Evolutionary conservation across 2,888 invertebrate genomes (phyloP).

Genomic region (Cryptops parisi): DNA sequence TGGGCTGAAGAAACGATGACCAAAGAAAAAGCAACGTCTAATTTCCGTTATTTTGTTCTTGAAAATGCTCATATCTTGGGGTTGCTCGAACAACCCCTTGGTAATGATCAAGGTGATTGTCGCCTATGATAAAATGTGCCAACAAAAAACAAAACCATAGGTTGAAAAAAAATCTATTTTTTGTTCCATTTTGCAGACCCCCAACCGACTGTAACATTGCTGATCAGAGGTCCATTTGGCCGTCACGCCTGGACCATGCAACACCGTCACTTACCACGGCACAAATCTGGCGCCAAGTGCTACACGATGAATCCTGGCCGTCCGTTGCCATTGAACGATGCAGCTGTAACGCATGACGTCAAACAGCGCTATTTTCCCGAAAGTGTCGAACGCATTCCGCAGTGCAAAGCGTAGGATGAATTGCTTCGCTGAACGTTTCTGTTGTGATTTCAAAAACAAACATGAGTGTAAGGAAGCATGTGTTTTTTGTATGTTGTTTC

Average conservation of each 20-base stretch:
- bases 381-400: slow-evolving; percentile 58
- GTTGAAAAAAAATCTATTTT: no score
- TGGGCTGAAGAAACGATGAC: slow-evolving; percentile 38
- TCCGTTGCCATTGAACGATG: slow-evolving; percentile 60
- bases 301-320: slow-evolving; percentile 42
- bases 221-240: slow-evolving; percentile 86
- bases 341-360: slow-evolving; percentile 48
- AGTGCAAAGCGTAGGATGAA: slow-evolving; percentile 69
- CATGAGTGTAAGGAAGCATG: no score
- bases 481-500: slow-evolving; percentile 17
- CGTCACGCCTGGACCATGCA: slow-evolving; percentile 90
- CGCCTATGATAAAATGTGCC: no score
- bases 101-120: slow-evolving; percentile 64
- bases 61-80: slow-evolving; percentile 81
- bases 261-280: slow-evolving; percentile 69
- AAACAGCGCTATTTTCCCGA: slow-evolving; percentile 65
- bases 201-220: slow-evolving; percentile 74
- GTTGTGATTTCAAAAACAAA: no score
- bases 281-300: slow-evolving; percentile 51
- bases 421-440: no score
- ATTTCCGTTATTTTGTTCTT: slow-evolving; percentile 74
- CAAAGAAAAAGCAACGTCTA: slow-evolving; percentile 42
- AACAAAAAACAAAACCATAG: no score
- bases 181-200: no score
- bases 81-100: slow-evolving; percentile 77